Conservation (phyloP, 2,888 invertebrate species). For the Lysandra bellargus region DNA sequence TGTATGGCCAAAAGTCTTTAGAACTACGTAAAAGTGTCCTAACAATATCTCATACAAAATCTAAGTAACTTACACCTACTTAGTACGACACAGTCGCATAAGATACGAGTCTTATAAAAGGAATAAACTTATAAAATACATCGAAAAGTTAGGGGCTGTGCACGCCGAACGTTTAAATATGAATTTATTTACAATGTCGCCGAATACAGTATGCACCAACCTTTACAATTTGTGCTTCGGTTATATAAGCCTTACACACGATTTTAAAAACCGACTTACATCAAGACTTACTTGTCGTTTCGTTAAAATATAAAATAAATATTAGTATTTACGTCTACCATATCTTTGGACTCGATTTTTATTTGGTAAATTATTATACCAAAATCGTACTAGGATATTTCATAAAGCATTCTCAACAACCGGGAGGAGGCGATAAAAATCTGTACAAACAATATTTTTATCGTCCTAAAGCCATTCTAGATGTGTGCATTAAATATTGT, state of each 20-base stretch:
- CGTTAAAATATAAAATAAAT: conserved; percentile 33
- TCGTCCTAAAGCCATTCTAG: background rate
- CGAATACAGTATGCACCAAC: conserved; percentile 48
- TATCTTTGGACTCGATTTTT: conserved; percentile 73
- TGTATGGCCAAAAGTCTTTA: conserved; percentile 31
- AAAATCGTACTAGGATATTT: conserved; percentile 35
- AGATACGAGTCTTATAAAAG: conserved; percentile 48
- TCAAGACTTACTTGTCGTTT: conserved; percentile 43
- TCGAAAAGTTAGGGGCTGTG: conserved; percentile 59
- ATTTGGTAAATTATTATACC: conserved; percentile 59
- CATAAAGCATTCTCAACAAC: conserved; percentile 32
- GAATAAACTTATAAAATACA: conserved; percentile 55
- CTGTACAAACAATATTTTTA: conserved; percentile 1
- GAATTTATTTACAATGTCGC: conserved; percentile 47
- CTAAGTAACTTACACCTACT: conserved; percentile 58
- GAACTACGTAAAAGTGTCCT: conserved; percentile 47
- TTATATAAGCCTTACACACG: conserved; percentile 58
- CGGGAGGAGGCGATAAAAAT: background rate
- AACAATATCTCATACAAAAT: conserved; percentile 73
- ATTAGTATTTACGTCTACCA: conserved; percentile 34
- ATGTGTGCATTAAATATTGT: background rate
- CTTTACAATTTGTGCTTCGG: conserved; percentile 65
- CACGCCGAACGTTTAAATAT: conserved; percentile 44
- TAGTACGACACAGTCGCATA: conserved; percentile 61
- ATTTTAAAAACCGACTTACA: conserved; percentile 51